phyloP scores from a whole-genome alignment of 2,797 vertebrate genomes.

The Eulemur coronatus region DNA sequence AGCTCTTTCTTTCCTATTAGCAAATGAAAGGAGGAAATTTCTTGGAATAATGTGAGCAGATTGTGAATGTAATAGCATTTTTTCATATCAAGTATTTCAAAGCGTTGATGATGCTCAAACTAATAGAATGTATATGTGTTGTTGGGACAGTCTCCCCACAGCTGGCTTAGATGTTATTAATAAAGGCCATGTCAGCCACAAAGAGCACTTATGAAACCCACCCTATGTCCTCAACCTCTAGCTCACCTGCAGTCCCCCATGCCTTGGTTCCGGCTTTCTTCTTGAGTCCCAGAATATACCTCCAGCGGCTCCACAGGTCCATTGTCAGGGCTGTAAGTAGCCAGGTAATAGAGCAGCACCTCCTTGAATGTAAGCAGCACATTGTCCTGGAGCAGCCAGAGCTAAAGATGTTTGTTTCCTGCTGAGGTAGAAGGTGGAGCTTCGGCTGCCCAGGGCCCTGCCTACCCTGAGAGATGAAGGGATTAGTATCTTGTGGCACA shows the following conservation, averaged over 20 bases:
- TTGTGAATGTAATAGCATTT: not conserved
- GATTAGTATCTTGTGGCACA: not conserved
- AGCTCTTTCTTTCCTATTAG: conserved; percentile 31
- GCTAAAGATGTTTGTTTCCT: not conserved
- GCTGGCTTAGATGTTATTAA: not conserved
- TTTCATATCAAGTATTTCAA: not conserved
- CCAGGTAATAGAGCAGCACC: not conserved
- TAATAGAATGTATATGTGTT: not conserved
- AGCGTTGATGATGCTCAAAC: not conserved
- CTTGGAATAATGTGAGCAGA: not conserved
- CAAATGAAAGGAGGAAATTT: not conserved
- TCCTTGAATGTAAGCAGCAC: not conserved
- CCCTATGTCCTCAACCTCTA: fast-evolving
- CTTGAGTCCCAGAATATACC: not conserved
- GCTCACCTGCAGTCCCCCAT: not conserved
- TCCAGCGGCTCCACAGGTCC: fast-evolving
- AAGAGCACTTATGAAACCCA: not conserved
- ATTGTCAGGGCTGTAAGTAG: not conserved
- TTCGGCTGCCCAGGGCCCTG: not conserved
- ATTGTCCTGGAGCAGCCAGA: not conserved
- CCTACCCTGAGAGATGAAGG: not conserved
- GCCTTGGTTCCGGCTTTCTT: not conserved
- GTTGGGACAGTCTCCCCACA: not conserved
- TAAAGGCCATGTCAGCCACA: not conserved
- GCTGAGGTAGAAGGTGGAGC: fast-evolving